Base-by-base conservation (phyloP, 2,797 vertebrate species). In the Muscicapa comitata region DNA sequence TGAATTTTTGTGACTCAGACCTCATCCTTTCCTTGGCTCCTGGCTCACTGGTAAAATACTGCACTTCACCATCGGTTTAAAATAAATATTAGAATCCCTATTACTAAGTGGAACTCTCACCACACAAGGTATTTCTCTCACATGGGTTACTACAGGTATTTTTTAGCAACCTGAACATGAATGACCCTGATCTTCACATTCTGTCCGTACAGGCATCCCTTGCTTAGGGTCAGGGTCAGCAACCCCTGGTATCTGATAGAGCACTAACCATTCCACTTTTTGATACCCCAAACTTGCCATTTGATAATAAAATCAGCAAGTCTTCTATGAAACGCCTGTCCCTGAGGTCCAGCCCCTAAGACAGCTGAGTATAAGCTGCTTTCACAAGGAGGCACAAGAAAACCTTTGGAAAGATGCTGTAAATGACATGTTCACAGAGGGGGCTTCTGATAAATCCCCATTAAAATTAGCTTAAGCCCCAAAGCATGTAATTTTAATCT, bases 401-500 rank as follows among this genome's bases (percentile, higher is more conserved):
- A 72, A 59, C 10, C 37, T 66, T 59, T 67, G 23, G 55, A 37
- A 90, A 93, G 55, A 26, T 54, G n/a, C 19, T 84, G 31, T 48
- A 70, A 78, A 84, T 51, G 47, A 66, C 74, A 74, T 92, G 40
- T 38, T 92, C 17, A 1, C 55, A 48, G 65, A 62, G 40, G 33
- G 11, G 10, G 3, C 21, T 90, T 73, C 74, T 79, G 35, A 18
- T 67, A 71, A 95, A 84, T 92, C 67, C 15, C 74, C 29, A 71
- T 82, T 90, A 93, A 91, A 87, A 79, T 86, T 73, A 88, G 29
- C 28, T 76, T 79, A 90, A 86, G 14, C 15, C 21, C 37, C 8
- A 68, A 88, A 81, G 63, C 77, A 78, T 72, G 40, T 78, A 48
- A 70, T n/a, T 90, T 94, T 68, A 91, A 89, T 85, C 83, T 81